Conservation (phyloP, 2,888 invertebrate species). For the Bimastos eiseni region DNA sequence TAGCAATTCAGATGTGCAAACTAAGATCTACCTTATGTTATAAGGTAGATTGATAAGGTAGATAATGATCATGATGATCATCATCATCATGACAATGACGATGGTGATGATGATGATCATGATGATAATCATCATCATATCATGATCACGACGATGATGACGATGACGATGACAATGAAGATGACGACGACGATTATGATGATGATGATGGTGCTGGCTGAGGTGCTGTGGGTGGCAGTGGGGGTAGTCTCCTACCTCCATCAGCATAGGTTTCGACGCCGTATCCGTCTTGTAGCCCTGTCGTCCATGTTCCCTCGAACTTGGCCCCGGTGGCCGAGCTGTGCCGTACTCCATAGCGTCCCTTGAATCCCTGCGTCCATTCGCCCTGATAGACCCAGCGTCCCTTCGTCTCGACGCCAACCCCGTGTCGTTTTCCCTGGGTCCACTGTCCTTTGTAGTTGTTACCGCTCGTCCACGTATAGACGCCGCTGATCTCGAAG, state of each 20-base stretch:
- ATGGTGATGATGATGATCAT: too few species aligned
- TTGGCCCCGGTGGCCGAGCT: slow-evolving; percentile 81
- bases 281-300: slow-evolving; percentile 97
- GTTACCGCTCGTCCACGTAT: slow-evolving; percentile 81
- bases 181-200: too few species aligned
- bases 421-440: slow-evolving; percentile 95
- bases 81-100: too few species aligned
- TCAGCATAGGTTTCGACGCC: slow-evolving; percentile 99
- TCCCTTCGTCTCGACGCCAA: slow-evolving; percentile 94
- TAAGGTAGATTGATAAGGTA: too few species aligned
- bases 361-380: slow-evolving; percentile 98
- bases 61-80: too few species aligned
- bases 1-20: too few species aligned
- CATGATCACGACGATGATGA: too few species aligned
- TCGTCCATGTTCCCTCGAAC: slow-evolving; percentile 77
- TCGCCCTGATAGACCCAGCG: slow-evolving; percentile 96
- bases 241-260: slow-evolving; percentile 76
- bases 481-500: slow-evolving; percentile 94
- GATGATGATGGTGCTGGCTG: too few species aligned
- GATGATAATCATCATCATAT: too few species aligned
- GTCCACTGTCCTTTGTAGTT: slow-evolving; percentile 99
- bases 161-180: too few species aligned
- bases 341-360: slow-evolving; percentile 94
- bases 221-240: too few species aligned
- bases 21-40: too few species aligned